phyloP scores from a whole-genome alignment of 2,797 vertebrate genomes.

The Malurus leucopterus region DNA sequence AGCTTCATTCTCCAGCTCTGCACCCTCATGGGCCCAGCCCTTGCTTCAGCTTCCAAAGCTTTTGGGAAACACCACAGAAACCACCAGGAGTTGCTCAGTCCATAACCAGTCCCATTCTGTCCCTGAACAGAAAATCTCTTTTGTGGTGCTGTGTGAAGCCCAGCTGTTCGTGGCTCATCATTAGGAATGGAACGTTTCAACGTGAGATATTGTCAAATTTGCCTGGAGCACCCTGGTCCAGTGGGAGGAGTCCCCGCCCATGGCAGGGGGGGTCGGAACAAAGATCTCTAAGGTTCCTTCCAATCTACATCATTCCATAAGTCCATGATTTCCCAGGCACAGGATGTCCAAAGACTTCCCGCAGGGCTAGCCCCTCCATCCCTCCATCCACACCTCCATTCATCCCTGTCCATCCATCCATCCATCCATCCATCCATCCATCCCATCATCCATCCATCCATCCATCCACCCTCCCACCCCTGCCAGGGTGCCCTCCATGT shows the following conservation, averaged over 20 bases:
- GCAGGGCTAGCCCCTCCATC: background rate
- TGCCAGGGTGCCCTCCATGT: rapidly evolving
- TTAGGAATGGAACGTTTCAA: background rate
- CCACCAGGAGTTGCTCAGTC: rapidly evolving
- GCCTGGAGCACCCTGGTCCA: background rate
- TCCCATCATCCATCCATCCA: too few relatives aligned
- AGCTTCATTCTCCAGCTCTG: background rate
- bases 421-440: too few relatives aligned
- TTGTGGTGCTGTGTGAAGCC: rapidly evolving
- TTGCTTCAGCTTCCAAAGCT: background rate
- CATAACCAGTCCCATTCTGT: background rate
- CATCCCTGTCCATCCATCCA: too few relatives aligned
- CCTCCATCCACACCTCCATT: too few relatives aligned
- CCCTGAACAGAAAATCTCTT: background rate
- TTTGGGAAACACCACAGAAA: background rate
- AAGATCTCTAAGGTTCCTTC: background rate
- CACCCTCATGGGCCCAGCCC: rapidly evolving
- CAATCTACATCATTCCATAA: background rate
- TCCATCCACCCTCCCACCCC: background rate
- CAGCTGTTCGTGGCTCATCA: background rate
- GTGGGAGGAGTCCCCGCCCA: rapidly evolving
- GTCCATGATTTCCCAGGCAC: background rate
- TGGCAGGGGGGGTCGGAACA: rapidly evolving
- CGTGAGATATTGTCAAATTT: background rate
- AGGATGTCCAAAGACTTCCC: background rate